phyloP scores from a whole-genome alignment of 2,113 vertebrate species.

The Anser cygnoides region DNA sequence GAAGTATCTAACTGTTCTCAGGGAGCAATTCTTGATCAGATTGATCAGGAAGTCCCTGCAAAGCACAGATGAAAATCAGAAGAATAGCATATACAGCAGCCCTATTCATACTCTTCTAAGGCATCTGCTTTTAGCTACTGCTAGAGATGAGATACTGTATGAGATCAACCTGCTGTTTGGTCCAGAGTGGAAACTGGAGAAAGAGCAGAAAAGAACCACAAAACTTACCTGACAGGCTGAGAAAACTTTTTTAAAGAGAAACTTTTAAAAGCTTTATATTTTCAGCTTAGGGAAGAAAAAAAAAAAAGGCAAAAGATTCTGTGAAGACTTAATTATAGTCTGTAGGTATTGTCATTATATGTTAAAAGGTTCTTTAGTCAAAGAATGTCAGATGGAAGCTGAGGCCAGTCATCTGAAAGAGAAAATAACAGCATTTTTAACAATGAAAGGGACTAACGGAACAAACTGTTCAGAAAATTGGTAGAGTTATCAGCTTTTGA shows the following conservation, averaged over 20 bases:
- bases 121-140: background rate
- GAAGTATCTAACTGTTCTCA: background rate
- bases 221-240: background rate
- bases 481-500: background rate
- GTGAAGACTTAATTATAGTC: background rate
- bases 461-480: background rate
- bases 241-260: background rate
- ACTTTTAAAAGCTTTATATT: background rate
- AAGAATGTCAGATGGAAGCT: background rate
- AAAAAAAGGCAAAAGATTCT: background rate
- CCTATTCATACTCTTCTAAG: background rate
- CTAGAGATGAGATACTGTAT: background rate
- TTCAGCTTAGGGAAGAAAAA: background rate
- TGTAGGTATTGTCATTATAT: background rate
- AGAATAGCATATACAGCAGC: background rate
- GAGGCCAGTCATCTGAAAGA: background rate
- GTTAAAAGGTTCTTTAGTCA: background rate
- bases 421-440: background rate
- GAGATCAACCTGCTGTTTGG: background rate
- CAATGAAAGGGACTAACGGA: background rate
- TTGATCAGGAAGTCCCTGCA: background rate
- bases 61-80: background rate
- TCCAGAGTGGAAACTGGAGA: background rate
- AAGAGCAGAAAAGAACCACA: background rate
- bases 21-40: background rate